phyloP scores from a whole-genome alignment of 2,888 invertebrate species.

The Drosophila affinis region DNA sequence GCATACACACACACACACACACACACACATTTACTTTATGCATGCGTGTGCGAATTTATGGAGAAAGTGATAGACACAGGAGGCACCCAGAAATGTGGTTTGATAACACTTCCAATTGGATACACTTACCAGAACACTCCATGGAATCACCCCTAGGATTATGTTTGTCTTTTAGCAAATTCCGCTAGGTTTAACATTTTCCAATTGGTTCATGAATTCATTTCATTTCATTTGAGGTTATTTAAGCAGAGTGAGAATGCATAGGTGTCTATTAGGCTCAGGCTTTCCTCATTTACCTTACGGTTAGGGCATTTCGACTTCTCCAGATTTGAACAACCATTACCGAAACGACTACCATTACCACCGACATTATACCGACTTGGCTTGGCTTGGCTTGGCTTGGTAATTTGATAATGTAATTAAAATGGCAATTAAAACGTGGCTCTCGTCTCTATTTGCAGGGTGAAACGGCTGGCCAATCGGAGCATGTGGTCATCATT shows the following conservation, averaged over 20 bases:
- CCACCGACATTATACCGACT: too few species aligned
- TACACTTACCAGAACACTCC: neutral
- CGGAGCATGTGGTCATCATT: constrained; percentile 92
- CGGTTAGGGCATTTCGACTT: neutral
- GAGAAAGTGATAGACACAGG: neutral
- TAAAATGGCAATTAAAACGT: constrained; percentile 13
- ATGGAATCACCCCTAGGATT: neutral
- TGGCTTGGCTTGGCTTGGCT: neutral
- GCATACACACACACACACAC: too few species aligned
- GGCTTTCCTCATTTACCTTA: neutral
- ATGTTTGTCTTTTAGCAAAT: too few species aligned
- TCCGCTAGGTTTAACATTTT: neutral
- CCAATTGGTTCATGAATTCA: neutral
- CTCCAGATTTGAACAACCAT: neutral
- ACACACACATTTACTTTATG: neutral
- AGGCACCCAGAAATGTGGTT: neutral
- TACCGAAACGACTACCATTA: neutral
- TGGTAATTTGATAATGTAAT: constrained; percentile 16
- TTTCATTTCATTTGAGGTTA: neutral
- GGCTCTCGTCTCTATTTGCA: constrained; percentile 44
- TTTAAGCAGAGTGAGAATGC: neutral
- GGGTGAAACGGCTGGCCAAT: constrained; percentile 82
- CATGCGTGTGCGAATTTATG: neutral
- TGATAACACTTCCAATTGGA: neutral
- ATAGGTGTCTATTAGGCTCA: too few species aligned